A percentile compares a stretch with the other conserved stretches of the same genome.
phyloP scores from a whole-genome alignment of 2,797 vertebrate species.

The Aeoliscus strigatus region DNA sequence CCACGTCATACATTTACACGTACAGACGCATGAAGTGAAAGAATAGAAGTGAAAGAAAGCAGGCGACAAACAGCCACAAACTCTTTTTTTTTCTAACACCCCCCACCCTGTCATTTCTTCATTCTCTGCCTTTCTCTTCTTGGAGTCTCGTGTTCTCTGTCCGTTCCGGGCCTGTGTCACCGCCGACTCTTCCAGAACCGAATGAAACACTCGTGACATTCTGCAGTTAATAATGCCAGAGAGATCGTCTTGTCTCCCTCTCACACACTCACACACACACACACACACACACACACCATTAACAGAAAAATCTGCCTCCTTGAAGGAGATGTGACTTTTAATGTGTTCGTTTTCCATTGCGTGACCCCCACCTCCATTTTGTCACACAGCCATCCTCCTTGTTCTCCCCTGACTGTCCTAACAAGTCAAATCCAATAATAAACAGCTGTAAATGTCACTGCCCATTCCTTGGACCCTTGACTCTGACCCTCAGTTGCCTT shows the following conservation, averaged over 20 bases:
- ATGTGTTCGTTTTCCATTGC: background rate
- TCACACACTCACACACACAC: conserved; percentile 1
- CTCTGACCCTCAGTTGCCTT: conserved; percentile 14
- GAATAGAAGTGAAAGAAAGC: conserved; percentile 54
- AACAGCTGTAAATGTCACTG: conserved; percentile 38
- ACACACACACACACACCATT: no score
- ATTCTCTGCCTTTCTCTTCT: conserved; percentile 22
- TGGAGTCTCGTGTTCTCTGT: conserved; percentile 8
- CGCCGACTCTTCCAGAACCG: background rate
- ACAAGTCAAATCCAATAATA: conserved; percentile 44
- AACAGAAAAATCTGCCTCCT: no score
- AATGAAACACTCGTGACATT: conserved; percentile 8
- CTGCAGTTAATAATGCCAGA: background rate
- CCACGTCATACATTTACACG: conserved; percentile 50
- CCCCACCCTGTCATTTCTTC: conserved; percentile 24
- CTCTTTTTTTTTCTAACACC: conserved; percentile 51
- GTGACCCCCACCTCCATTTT: no score
- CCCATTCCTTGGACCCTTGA: conserved; percentile 39
- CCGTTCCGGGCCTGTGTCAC: conserved; percentile 2
- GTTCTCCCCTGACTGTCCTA: conserved; percentile 14
- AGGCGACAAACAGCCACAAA: conserved; percentile 70
- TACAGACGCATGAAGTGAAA: conserved; percentile 14
- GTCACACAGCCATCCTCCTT: background rate
- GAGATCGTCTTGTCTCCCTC: background rate
- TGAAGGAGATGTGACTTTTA: no score